phyloP scores from a whole-genome alignment of 2,113 vertebrate species.

The Syrmaticus mikado region DNA sequence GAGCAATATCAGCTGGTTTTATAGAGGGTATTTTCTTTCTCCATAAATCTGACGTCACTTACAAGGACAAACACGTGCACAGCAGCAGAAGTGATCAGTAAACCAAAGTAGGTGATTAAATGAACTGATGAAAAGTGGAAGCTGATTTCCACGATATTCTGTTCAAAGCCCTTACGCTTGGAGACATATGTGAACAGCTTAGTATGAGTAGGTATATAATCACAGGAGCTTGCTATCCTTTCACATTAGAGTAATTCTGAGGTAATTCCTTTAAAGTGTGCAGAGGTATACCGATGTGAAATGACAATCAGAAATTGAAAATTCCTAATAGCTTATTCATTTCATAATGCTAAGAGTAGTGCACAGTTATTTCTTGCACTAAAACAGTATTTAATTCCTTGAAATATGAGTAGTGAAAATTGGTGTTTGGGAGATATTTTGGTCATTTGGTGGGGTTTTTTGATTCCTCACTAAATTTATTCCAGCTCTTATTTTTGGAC shows the following conservation, averaged over 20 bases:
- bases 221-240: conserved; percentile 26
- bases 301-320: conserved; percentile 69
- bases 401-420: conserved; percentile 39
- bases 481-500: background rate
- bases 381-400: conserved; percentile 2
- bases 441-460: conserved; percentile 1
- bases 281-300: conserved; percentile 60
- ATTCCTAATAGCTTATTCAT: conserved; percentile 67
- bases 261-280: conserved; percentile 65
- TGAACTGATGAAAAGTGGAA: conserved; percentile 17
- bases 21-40: background rate
- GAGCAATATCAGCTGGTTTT: background rate
- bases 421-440: background rate
- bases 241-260: conserved; percentile 54
- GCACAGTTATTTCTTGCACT: conserved; percentile 19
- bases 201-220: conserved; percentile 48
- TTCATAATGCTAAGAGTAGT: conserved; percentile 51
- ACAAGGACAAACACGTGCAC: conserved; percentile 46
- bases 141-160: conserved; percentile 47
- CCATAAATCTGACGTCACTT: conserved; percentile 23
- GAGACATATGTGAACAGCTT: background rate
- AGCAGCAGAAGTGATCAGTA: conserved; percentile 51
- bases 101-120: conserved; percentile 61
- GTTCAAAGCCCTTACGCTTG: conserved; percentile 19
- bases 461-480: background rate